Percentiles rank a stretch among this genome's conserved stretches.
Conservation (phyloP, 1,140 invertebrate genomes). For the Diachasma alloeum region DNA sequence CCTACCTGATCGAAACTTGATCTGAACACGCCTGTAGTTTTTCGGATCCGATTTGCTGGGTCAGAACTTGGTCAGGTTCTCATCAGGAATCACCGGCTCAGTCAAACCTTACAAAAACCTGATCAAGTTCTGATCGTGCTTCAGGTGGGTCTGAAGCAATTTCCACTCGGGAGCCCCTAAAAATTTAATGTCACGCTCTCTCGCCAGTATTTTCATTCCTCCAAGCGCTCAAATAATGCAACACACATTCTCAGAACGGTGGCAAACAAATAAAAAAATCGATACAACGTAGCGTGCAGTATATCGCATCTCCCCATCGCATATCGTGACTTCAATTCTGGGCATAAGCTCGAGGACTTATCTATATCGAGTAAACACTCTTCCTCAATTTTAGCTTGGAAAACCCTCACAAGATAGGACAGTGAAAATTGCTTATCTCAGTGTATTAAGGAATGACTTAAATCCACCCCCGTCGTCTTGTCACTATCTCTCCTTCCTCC, state of each 20-base stretch:
- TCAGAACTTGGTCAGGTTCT: too few species aligned
- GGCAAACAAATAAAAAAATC: background rate
- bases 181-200: too few species aligned
- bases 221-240: background rate
- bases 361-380: background rate
- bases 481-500: background rate
- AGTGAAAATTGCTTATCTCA: constrained; percentile 1
- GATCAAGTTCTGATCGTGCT: too few species aligned
- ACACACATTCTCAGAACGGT: background rate
- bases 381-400: background rate
- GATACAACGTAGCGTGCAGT: background rate
- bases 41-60: too few species aligned
- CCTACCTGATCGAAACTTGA: too few species aligned
- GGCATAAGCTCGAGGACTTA: background rate
- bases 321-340: background rate
- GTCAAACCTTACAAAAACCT: too few species aligned
- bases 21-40: too few species aligned
- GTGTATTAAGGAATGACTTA: background rate
- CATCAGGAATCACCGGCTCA: too few species aligned
- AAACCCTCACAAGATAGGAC: background rate
- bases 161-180: too few species aligned
- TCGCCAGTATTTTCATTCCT: background rate
- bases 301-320: background rate
- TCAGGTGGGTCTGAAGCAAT: too few species aligned
- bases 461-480: background rate